Conservation (phyloP, 2,797 vertebrate species). For the Mico argentatus region DNA sequence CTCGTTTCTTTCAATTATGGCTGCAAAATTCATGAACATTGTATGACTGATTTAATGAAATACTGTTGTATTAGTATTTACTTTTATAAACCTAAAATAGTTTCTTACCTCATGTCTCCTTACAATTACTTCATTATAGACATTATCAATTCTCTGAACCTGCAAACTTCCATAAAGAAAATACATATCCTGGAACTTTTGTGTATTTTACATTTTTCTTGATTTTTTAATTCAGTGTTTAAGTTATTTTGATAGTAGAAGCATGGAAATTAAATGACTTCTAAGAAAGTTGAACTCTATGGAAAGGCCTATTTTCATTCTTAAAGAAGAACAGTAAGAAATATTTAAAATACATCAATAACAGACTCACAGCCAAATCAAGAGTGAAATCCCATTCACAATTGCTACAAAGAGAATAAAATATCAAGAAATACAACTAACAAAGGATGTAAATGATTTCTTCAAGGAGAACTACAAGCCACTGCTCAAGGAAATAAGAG, state of each 20-base stretch:
- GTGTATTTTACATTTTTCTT: neutral
- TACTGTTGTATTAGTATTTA: neutral
- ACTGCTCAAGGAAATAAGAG: too few species aligned
- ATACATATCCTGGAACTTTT: neutral
- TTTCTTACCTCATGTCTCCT: neutral
- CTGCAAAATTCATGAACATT: neutral
- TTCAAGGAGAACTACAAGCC: too few species aligned
- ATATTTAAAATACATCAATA: neutral
- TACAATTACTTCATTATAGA: neutral
- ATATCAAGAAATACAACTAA: too few species aligned
- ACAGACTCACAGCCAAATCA: too few species aligned
- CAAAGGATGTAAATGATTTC: too few species aligned
- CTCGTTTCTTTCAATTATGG: neutral
- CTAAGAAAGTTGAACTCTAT: neutral
- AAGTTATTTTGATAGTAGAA: neutral
- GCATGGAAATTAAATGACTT: neutral
- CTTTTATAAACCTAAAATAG: neutral
- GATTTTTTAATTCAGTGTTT: neutral
- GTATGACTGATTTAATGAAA: neutral
- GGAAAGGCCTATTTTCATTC: neutral
- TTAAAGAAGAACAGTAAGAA: neutral
- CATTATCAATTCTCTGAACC: neutral
- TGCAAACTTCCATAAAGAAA: neutral
- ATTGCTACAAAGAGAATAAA: too few species aligned
- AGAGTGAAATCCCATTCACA: too few species aligned